phyloP scores from a whole-genome alignment of 2,888 invertebrate species.

The Parapristionchus giblindavisi region DNA sequence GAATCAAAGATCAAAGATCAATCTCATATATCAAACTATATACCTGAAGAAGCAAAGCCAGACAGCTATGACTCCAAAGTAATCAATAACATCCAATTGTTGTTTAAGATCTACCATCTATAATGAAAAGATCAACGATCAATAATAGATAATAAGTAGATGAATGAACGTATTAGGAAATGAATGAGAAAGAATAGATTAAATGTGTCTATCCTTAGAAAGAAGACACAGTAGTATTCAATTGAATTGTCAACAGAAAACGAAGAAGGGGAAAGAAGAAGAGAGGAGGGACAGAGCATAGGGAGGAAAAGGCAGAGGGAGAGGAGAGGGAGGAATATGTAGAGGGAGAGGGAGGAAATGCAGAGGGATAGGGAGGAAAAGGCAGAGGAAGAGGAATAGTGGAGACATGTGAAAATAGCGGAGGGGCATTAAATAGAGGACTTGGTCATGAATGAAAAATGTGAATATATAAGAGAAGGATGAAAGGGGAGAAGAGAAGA shows the following conservation, averaged over 20 bases:
- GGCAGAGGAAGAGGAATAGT: not conserved
- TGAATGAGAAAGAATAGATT: conserved; percentile 2
- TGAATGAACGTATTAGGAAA: conserved; percentile 6
- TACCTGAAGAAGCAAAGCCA: conserved; percentile 59
- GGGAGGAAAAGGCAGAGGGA: conserved; percentile 20
- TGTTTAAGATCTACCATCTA: conserved; percentile 67
- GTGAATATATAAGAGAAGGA: no score
- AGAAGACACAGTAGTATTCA: conserved; percentile 6
- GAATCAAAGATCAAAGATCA: conserved; percentile 39
- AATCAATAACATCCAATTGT: conserved; percentile 66
- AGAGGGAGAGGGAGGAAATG: not conserved
- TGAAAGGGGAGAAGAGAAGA: not conserved
- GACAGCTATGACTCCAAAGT: conserved; percentile 68
- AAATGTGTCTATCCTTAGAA: not conserved
- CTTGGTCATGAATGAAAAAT: not conserved
- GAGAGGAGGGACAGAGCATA: conserved; percentile 10
- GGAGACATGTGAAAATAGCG: not conserved
- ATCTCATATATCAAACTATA: not conserved
- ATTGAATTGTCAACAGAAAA: conserved; percentile 39
- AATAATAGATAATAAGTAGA: conserved; percentile 9
- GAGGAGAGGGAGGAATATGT: not conserved
- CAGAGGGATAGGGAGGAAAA: conserved; percentile 4
- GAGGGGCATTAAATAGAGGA: not conserved
- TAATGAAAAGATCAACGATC: conserved; percentile 20
- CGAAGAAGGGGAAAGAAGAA: not conserved